Evolutionary conservation across 2,888 invertebrate species (phyloP).

Genomic region (Lysandra coridon): DNA sequence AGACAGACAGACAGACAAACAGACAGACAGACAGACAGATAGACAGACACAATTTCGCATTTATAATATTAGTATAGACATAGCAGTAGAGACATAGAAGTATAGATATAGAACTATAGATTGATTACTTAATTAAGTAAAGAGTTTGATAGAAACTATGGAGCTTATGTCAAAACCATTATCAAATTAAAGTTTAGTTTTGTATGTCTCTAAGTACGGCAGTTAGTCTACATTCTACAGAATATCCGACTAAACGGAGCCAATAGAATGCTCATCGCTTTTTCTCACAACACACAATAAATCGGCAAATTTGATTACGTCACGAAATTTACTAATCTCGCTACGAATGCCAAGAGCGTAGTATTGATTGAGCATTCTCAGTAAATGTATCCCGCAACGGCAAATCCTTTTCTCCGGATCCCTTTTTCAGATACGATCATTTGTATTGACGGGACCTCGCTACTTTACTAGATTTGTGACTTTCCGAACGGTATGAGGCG

Average conservation of each 20-base stretch:
- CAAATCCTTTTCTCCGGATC: slow-evolving; percentile 23
- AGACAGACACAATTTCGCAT: too few relatives aligned
- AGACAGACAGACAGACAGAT: too few relatives aligned
- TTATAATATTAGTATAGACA: too few relatives aligned
- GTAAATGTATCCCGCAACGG: slow-evolving; percentile 29
- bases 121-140: too few relatives aligned
- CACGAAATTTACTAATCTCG: slow-evolving; percentile 22
- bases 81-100: too few relatives aligned
- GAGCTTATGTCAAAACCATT: too few relatives aligned
- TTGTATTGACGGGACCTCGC: slow-evolving; percentile 28
- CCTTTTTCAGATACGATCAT: slow-evolving; percentile 29
- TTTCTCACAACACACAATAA: slow-evolving; percentile 10
- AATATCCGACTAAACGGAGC: neutral
- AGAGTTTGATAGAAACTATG: too few relatives aligned
- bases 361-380: slow-evolving; percentile 28
- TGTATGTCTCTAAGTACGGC: too few relatives aligned
- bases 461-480: slow-evolving; percentile 30
- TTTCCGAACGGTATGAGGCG: slow-evolving; percentile 22
- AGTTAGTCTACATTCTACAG: too few relatives aligned
- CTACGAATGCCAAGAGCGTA: neutral
- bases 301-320: slow-evolving; percentile 20
- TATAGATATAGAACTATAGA: too few relatives aligned
- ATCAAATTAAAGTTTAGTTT: too few relatives aligned
- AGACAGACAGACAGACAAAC: too few relatives aligned
- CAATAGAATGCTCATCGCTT: neutral